Evolutionary conservation across 30 jellyfish, hydroid and myxozoan species (phyloP).

Genomic region (Sanderia malayensis): DNA sequence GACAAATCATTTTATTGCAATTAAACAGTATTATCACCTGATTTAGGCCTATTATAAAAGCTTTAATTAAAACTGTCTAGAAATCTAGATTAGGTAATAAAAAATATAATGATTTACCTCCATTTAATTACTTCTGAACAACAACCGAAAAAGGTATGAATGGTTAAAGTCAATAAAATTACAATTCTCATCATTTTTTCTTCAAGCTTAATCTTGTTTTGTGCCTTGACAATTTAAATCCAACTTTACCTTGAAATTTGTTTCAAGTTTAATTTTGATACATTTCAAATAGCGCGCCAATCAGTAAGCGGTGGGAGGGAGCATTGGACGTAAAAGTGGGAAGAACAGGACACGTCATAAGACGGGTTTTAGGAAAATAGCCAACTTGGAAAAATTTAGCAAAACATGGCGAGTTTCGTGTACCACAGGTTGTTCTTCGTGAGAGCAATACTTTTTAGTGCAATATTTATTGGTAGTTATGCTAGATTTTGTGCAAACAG

Average conservation of each 20-base stretch:
- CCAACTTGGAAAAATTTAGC: constrained; percentile 48
- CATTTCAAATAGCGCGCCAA: neutral
- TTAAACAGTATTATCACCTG: no score
- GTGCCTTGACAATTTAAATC: neutral
- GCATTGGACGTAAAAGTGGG: neutral
- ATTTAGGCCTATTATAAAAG: no score
- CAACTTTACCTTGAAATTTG: neutral
- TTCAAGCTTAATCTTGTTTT: no score
- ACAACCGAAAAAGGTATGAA: no score
- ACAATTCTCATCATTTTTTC: no score
- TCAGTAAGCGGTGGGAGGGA: neutral
- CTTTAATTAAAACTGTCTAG: no score
- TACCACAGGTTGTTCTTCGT: neutral
- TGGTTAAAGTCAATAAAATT: no score
- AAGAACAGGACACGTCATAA: neutral
- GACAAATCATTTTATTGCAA: no score
- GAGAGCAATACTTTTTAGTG: neutral
- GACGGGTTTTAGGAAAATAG: no score
- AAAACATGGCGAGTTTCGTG: constrained; percentile 43
- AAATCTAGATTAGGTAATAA: no score
- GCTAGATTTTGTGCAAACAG: constrained; percentile 28
- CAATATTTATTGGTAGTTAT: neutral
- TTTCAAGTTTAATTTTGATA: no score
- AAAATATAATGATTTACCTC: neutral
- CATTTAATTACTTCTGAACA: neutral